Evolutionary conservation across 2,113 vertebrate genomes (phyloP), one percentile per base, ranked within the genome.

Genomic region (Aphyosemion australe): DNA sequence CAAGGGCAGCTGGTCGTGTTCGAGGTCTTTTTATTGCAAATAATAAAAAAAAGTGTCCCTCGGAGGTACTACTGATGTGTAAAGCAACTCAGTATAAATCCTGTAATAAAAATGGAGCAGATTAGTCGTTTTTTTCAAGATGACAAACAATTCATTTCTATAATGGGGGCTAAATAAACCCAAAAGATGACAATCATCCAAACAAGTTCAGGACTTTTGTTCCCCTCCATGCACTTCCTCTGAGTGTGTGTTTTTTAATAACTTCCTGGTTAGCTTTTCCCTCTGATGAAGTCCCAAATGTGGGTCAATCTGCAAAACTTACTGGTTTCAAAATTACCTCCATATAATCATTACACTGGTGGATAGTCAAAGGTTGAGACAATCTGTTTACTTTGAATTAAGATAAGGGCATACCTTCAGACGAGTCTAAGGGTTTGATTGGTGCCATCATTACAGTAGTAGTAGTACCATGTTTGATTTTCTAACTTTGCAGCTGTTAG

Each of bases 221-320:
- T 48, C 31, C 20, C 34, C 11, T 43, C n/a, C 43, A 16, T 46
- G 55, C 39, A 84, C 78, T 87, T 89, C 78, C 80, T 65, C 16
- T n/a, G n/a, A 76, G 21, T 53, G 12, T 63, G 51, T 62, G 61
- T 65, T 68, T 61, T 80, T 78, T 78, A 41, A 82, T 58, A 71
- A 84, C 82, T 82, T 87, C 80, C 84, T 72, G 57, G 50, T 85
- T 84, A 61, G 56, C 32, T 68, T 84, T 61, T 68, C 21, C 71
- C 55, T 58, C 64, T 70, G 70, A 62, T 64, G 52, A 84, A 72
- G 68, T 83, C 71, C 69, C 60, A 70, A 87, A 88, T 86, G 88
- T 88, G 76, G 86, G 84, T 88, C 88, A 87, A 57, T n/a, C 68
- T 72, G 77, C 61, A 74, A 79, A 80, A 77, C 80, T 84, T 72